A percentile compares a stretch with the other conserved stretches of the same genome.
Evolutionary conservation across 2,797 vertebrate genomes (phyloP).

Genomic region (Cossypha polioptera): DNA sequence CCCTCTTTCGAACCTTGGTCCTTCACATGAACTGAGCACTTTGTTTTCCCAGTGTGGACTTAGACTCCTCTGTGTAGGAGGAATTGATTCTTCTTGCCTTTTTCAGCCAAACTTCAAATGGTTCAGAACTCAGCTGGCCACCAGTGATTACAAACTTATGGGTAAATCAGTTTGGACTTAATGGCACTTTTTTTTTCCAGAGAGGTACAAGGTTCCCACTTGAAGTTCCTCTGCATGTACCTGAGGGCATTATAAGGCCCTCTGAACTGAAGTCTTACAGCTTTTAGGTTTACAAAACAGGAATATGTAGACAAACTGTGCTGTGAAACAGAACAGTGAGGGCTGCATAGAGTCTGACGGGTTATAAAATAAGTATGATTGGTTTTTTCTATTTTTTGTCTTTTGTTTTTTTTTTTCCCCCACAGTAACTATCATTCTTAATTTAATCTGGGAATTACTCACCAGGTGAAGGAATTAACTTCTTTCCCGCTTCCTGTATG

Average conservation of each 20-base stretch:
- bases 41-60: neutral
- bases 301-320: neutral
- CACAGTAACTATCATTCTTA: neutral
- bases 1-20: neutral
- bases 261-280: neutral
- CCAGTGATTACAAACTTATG: neutral
- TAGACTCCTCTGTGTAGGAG: neutral
- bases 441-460: neutral
- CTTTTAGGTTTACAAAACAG: neutral
- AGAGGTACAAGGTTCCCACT: neutral
- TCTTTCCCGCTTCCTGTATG: fast-evolving
- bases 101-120: neutral
- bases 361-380: neutral
- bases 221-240: neutral
- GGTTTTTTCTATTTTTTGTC: neutral
- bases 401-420: fast-evolving
- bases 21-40: neutral
- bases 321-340: neutral
- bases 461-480: neutral
- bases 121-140: neutral
- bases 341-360: neutral
- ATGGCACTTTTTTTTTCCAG: neutral
- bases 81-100: neutral
- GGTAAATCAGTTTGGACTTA: neutral
- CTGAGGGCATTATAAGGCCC: neutral